A percentile compares a stretch with the other conserved stretches of the same genome.
These are phyloP conservation scores for Saccostrea glomerata DNA, from an alignment of 1,140 invertebrate genomes.

Conservation along the genomic window DNA sequence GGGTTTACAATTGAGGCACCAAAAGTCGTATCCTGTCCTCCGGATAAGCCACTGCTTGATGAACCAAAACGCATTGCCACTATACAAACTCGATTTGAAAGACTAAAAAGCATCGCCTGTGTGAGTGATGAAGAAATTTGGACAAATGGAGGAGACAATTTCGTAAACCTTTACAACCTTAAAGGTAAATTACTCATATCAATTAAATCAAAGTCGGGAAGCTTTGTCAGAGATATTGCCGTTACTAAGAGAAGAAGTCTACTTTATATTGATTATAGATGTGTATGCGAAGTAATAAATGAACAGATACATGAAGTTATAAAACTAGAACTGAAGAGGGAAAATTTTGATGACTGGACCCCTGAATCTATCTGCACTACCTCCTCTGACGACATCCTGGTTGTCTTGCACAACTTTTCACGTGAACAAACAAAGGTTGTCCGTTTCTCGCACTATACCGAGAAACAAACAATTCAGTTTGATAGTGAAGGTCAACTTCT, in stretches of 20 bases:
- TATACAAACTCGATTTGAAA: not conserved
- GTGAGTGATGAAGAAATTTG: not conserved
- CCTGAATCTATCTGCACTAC: not conserved
- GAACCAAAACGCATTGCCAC: not conserved
- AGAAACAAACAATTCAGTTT: slow-evolving; percentile 1
- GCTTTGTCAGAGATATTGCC: not conserved
- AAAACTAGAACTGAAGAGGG: too few relatives aligned
- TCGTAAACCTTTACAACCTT: not conserved
- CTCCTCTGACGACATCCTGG: not conserved
- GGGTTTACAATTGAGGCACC: not conserved
- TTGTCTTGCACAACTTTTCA: not conserved
- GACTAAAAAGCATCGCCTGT: not conserved
- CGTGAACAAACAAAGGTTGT: not conserved
- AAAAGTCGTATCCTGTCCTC: not conserved
- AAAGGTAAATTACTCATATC: not conserved
- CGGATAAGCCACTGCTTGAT: not conserved
- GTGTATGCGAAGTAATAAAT: not conserved
- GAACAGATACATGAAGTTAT: not conserved
- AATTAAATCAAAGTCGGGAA: not conserved
- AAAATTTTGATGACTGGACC: too few relatives aligned
- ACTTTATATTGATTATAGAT: not conserved
- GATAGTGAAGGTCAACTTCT: too few relatives aligned
- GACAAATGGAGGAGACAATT: not conserved
- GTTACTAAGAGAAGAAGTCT: not conserved
- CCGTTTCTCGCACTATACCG: not conserved